phyloP scores from a whole-genome alignment of 2,888 invertebrate genomes.

The Adela reaumurella region DNA sequence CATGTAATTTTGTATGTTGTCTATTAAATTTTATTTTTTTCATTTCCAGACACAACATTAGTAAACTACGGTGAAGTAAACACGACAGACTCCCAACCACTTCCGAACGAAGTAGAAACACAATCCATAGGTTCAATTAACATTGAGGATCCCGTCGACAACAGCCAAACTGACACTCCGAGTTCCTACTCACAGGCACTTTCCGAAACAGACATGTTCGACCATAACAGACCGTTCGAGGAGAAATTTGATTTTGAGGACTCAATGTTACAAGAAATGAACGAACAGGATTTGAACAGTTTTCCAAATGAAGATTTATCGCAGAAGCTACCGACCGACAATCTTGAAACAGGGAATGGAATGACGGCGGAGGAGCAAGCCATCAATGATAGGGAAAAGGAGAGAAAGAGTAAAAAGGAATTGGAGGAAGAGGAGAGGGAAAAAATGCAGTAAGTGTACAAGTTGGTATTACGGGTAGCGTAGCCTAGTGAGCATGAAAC shows the following conservation, averaged over 20 bases:
- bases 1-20: background rate
- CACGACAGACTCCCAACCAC: background rate
- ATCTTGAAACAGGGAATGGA: background rate
- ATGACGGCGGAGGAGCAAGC: slow-evolving; percentile 34
- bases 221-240: slow-evolving; percentile 5
- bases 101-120: background rate
- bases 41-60: slow-evolving; percentile 45
- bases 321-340: slow-evolving; percentile 3
- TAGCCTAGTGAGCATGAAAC: too few relatives aligned
- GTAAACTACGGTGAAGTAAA: slow-evolving; percentile 37
- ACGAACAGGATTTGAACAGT: background rate
- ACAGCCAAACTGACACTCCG: background rate
- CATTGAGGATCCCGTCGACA: background rate
- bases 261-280: background rate
- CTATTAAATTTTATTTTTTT: slow-evolving; percentile 9
- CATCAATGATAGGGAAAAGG: slow-evolving; percentile 59
- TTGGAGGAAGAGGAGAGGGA: slow-evolving; percentile 92
- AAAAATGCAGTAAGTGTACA: slow-evolving; percentile 84
- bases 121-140: background rate
- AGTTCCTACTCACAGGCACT: background rate
- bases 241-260: slow-evolving; percentile 8
- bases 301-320: background rate
- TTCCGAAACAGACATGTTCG: background rate
- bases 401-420: slow-evolving; percentile 74
- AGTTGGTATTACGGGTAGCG: too few relatives aligned